Percentiles rank a stretch among this genome's conserved stretches.
These are phyloP conservation scores for Synanthedon myopaeformis DNA, from an alignment of 2,888 invertebrate species.

Conservation along the genomic window DNA sequence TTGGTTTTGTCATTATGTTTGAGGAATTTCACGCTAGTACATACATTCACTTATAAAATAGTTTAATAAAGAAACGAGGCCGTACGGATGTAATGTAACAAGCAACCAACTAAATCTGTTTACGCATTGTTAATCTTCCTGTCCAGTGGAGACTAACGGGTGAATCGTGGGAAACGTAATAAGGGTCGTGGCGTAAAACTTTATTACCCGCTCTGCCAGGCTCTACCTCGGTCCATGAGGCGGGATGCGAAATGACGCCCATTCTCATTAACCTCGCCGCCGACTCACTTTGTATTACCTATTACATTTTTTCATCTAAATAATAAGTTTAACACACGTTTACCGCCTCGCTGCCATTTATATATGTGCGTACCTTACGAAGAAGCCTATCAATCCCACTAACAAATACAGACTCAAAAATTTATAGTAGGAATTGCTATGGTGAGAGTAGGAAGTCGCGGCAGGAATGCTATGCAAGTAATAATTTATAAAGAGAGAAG, in stretches of 20 bases:
- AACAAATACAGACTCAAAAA: too few relatives aligned
- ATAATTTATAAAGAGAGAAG: too few relatives aligned
- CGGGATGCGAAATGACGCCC: slow-evolving; percentile 49
- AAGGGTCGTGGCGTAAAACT: slow-evolving; percentile 54
- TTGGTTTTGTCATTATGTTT: too few relatives aligned
- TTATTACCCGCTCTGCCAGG: slow-evolving; percentile 38
- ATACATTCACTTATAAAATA: neutral
- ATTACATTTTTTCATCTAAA: slow-evolving; percentile 27
- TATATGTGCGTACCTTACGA: neutral
- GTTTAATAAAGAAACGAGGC: neutral
- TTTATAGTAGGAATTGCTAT: too few relatives aligned
- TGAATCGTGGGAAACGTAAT: slow-evolving; percentile 41
- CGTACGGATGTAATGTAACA: neutral
- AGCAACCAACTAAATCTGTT: slow-evolving; percentile 40
- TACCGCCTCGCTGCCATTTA: slow-evolving; percentile 7
- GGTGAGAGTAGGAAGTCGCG: too few relatives aligned
- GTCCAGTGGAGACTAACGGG: slow-evolving; percentile 31
- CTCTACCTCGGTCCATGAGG: slow-evolving; percentile 33
- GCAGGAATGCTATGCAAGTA: too few relatives aligned
- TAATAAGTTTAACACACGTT: slow-evolving; percentile 9
- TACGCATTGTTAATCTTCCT: slow-evolving; percentile 51
- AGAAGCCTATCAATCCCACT: neutral
- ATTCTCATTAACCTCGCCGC: slow-evolving; percentile 56
- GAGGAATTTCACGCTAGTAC: too few relatives aligned
- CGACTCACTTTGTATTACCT: slow-evolving; percentile 32